A percentile compares a stretch with the other conserved stretches of the same genome.
Conservation (phyloP, 2,113 vertebrate genomes). For the Mormyrus lacerda region DNA sequence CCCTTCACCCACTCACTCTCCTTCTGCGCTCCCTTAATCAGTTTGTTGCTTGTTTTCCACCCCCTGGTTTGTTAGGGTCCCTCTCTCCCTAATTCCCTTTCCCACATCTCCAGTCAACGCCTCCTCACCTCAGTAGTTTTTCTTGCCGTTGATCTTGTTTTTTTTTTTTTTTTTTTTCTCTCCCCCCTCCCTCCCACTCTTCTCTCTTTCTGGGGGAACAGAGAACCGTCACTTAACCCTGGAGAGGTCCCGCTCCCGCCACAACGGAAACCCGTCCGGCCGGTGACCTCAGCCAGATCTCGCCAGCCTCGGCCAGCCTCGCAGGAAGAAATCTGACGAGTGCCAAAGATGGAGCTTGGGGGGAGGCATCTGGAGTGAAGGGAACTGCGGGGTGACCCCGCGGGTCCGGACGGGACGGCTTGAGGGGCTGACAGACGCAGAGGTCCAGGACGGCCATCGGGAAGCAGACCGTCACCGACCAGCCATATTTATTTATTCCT, state of each 20-base stretch:
- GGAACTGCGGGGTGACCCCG: background rate
- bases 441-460: background rate
- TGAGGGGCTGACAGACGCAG: background rate
- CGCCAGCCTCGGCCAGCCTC: slow-evolving; percentile 36
- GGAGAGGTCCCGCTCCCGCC: slow-evolving; percentile 94
- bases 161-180: background rate
- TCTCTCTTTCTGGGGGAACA: slow-evolving; percentile 40
- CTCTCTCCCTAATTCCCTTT: background rate
- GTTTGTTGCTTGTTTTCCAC: slow-evolving; percentile 53
- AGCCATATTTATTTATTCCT: slow-evolving; percentile 51
- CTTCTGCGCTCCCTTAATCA: slow-evolving; percentile 44
- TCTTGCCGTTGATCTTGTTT: background rate
- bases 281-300: slow-evolving; percentile 62
- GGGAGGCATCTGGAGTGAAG: background rate
- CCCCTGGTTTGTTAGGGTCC: background rate
- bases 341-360: slow-evolving; percentile 57
- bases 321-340: slow-evolving; percentile 49
- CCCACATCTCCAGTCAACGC: background rate
- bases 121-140: background rate
- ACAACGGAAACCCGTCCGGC: slow-evolving; percentile 73
- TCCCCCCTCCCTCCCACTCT: slow-evolving; percentile 20
- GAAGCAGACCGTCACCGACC: background rate
- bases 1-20: slow-evolving; percentile 58
- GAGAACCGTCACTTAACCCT: slow-evolving; percentile 82
- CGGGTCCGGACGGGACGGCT: background rate